Evolutionary conservation across 2,888 invertebrate genomes (phyloP), one percentile per base, ranked within the genome.

Genomic region (Gerris lacustris): DNA sequence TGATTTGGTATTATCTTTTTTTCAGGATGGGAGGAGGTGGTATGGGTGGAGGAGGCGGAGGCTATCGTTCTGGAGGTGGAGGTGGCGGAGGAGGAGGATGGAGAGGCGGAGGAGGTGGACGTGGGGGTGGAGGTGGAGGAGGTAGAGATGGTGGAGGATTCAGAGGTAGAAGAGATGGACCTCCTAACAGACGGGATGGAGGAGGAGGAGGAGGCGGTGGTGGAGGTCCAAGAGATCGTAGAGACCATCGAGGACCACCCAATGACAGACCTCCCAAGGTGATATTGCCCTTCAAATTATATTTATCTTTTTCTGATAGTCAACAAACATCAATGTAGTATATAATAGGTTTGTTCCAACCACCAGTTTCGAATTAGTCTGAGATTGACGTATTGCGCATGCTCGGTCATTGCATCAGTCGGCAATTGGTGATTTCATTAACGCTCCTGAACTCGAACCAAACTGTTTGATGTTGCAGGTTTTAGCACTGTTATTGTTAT

Each of bases 1-100:
- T 31, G 31, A 31, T 31, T 31, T 31, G 1, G 31, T 31, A 31
- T 31, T 31, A 31, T 31, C 31, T 31, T 31, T 31, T 31, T 31
- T 31, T 31, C 31, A 43, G 71, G 73, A 43, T 69, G 71, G 63
- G 70, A 73, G 55, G 71, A 55, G 55, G 74, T 63, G 77, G 77
- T 6, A 78, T 74, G 6, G 75, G 75, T 45, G 70, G 72, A 44
- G 72, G 75, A 79, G 80, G 78, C 79, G 79, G 72, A 77, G 78
- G 75, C 78, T 79, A 64, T 76, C 77, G 71, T 66, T 66, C 47
- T 0, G 67, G 66, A 45, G 69, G 66, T 79, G 78, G 72, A 78
- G 76, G 73, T 77, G 15, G 78, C 78, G 11, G 78, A 75, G 69
- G 73, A 79, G n/a, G 78, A 78, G 7, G 69, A n/a, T 73, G 76